These are phyloP conservation scores for Lathamus discolor DNA, from an alignment of 2,113 vertebrate species.

Conservation along the genomic window DNA sequence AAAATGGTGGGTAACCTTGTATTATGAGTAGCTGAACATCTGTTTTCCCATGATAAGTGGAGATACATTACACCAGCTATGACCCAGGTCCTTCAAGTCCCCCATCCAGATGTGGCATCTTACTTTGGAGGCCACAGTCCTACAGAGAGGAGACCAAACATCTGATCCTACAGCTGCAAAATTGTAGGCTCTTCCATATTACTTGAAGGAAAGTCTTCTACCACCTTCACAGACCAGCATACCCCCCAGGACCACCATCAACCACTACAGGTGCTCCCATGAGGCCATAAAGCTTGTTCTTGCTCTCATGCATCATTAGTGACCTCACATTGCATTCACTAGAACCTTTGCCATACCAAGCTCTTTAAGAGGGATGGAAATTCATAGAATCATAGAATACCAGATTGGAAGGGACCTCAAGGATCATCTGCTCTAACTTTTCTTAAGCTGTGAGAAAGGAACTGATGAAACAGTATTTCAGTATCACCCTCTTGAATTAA, in stretches of 20 bases:
- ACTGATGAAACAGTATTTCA: not conserved
- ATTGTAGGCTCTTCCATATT: not conserved
- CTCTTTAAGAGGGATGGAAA: not conserved
- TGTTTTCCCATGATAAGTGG: not conserved
- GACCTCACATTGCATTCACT: rapidly evolving
- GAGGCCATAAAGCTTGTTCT: not conserved
- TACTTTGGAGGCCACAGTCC: not conserved
- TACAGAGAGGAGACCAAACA: not conserved
- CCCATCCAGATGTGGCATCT: not conserved
- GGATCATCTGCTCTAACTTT: not conserved
- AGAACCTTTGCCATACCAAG: not conserved
- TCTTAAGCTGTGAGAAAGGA: not conserved
- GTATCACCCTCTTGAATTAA: not conserved
- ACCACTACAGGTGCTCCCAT: not conserved
- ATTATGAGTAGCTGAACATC: not conserved
- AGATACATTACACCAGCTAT: not conserved
- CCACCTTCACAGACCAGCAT: not conserved
- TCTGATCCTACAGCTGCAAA: not conserved
- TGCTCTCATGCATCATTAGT: not conserved
- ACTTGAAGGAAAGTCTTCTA: not conserved
- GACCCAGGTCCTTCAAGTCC: not conserved
- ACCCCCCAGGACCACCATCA: not conserved
- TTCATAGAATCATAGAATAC: not conserved
- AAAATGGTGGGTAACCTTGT: rapidly evolving
- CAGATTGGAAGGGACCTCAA: not conserved